phyloP scores from a whole-genome alignment of 2,888 invertebrate genomes.

The Leucophenga maculata region DNA sequence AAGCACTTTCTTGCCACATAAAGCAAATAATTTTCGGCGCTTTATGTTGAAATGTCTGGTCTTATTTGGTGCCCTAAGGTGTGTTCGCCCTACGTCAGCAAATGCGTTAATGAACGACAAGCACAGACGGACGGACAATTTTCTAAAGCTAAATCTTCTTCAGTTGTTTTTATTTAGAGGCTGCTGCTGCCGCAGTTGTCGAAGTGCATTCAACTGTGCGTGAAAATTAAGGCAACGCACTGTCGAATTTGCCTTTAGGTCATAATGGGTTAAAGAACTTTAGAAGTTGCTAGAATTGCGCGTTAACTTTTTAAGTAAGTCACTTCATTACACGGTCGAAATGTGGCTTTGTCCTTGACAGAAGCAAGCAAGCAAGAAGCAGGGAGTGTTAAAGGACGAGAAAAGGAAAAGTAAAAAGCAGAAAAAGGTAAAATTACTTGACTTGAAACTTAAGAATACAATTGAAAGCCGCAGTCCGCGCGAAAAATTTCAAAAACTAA shows the following conservation, averaged over 20 bases:
- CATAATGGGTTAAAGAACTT: slow-evolving; percentile 47
- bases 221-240: slow-evolving; percentile 44
- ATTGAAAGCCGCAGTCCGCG: too few relatives aligned
- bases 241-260: neutral
- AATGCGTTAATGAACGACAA: slow-evolving; percentile 15
- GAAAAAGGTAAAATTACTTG: slow-evolving; percentile 35
- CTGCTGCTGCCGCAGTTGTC: neutral
- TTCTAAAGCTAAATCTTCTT: too few relatives aligned
- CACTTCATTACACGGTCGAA: slow-evolving; percentile 54
- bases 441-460: slow-evolving; percentile 40
- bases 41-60: too few relatives aligned
- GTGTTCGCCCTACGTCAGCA: neutral
- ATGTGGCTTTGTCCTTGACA: slow-evolving; percentile 3
- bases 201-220: slow-evolving; percentile 63
- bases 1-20: too few relatives aligned
- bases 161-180: neutral
- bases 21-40: too few relatives aligned
- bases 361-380: too few relatives aligned
- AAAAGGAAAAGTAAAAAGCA: neutral
- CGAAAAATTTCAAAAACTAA: too few relatives aligned
- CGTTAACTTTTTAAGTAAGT: slow-evolving; percentile 59
- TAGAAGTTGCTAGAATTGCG: slow-evolving; percentile 61
- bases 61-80: too few relatives aligned
- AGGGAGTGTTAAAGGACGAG: slow-evolving; percentile 2
- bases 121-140: neutral